Percentiles rank a stretch among this genome's conserved stretches.
phyloP scores from a whole-genome alignment of 2,797 vertebrate species.

The Anniella stebbinsi region DNA sequence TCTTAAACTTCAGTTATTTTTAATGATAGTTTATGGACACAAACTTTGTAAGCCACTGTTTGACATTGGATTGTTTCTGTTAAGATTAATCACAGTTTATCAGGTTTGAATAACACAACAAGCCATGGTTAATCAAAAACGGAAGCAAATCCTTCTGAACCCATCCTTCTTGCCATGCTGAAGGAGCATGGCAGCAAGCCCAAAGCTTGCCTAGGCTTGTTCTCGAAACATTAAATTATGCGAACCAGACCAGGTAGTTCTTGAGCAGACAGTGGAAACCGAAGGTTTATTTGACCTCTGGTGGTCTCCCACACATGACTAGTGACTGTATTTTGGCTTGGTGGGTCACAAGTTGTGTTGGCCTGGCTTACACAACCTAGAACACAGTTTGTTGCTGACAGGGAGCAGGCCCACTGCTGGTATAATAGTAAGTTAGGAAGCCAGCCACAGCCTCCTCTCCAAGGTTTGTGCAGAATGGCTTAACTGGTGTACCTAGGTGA shows the following conservation, averaged over 20 bases:
- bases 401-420: neutral
- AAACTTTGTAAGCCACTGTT: neutral
- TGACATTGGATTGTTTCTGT: neutral
- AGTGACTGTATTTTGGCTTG: neutral
- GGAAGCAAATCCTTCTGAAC: too few relatives aligned
- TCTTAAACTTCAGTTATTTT: neutral
- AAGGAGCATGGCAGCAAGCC: neutral
- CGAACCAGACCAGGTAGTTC: neutral
- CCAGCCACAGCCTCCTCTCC: slow-evolving; percentile 6
- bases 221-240: neutral
- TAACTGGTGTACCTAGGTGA: neutral
- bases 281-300: neutral
- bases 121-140: neutral
- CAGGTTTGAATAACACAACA: neutral
- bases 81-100: neutral
- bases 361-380: neutral
- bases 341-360: neutral
- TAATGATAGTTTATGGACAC: neutral
- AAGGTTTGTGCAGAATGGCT: neutral
- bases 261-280: too few relatives aligned
- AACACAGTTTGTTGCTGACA: neutral
- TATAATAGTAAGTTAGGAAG: neutral
- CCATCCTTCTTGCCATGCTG: too few relatives aligned
- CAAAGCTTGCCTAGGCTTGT: neutral
- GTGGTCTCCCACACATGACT: neutral